Percentiles rank a stretch among this genome's conserved stretches.
Evolutionary conservation across 2,113 vertebrate genomes (phyloP).

Genomic region (Seriola aureovittata): DNA sequence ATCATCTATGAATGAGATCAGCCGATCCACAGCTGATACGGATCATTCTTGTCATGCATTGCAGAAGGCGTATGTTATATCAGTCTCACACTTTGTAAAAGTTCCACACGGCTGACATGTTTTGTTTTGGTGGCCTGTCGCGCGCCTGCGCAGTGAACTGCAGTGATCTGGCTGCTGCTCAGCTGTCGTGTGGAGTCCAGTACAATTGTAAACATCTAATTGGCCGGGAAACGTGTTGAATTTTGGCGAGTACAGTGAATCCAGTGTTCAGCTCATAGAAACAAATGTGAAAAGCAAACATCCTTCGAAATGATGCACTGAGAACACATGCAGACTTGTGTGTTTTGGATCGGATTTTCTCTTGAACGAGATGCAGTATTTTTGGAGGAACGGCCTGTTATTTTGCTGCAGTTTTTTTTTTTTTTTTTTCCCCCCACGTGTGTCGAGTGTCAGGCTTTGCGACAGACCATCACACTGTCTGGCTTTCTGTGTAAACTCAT

Average conservation of each 20-base stretch:
- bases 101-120: too few species aligned
- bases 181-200: neutral
- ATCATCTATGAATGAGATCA: too few species aligned
- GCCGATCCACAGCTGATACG: too few species aligned
- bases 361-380: neutral
- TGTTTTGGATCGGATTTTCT: conserved; percentile 18
- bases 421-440: neutral
- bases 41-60: too few species aligned
- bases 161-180: neutral
- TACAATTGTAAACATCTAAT: neutral
- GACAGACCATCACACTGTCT: neutral
- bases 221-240: neutral
- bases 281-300: neutral
- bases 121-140: too few species aligned
- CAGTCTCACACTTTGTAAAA: too few species aligned
- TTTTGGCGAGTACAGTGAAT: conserved; percentile 6
- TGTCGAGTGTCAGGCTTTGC: neutral
- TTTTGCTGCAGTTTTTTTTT: neutral
- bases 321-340: neutral
- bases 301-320: neutral
- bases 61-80: too few species aligned
- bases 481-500: conserved; percentile 1
- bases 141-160: too few species aligned
- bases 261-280: neutral
- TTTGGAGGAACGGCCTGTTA: conserved; percentile 6